Base-by-base conservation (phyloP, 2,113 vertebrate genomes). In the Elaphurus davidianus region DNA sequence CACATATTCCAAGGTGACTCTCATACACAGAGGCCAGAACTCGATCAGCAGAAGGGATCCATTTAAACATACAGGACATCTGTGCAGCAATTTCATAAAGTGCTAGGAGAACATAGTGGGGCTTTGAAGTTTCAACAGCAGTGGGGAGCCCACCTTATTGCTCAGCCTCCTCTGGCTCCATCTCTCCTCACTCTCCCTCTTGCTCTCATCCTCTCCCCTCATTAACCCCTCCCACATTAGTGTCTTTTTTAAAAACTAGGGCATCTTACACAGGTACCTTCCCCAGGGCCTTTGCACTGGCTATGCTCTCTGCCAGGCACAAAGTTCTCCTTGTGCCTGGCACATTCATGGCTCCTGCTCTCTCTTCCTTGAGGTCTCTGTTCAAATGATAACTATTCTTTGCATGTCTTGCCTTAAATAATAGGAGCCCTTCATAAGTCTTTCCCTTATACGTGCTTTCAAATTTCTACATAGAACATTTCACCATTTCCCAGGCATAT, bases 191-290 rank as follows among this genome's bases (percentile, higher is more conserved):
- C 67, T 71, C 62, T 40, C 17, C 5, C 5, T 40, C 67, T 6
- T 71, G 2, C 67, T 40, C n/a, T 71, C 40, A 36, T 2, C 19
- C 33, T 0, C 7, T n/a, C 0, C 33, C 62, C 33, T 67, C 33
- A n/a, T 12, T 36, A n/a, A 3, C 3, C 7, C 7, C 16, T 67
- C 33, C 16, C 3, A 9, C 7, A 19, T n/a, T 1, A 4, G 62
- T 67, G 33, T n/a, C 16, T 67, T 67, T n/a, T 67, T 67, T 2
- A n/a, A 67, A 67, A 67, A n/a, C 62, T 19, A n/a, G 9, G 23
- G 12, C 4, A 1, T 3, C n/a, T 40, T 40, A 40, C 19, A 71
- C n/a, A 40, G 19, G 19, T 23, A 1, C 19, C 9, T 71, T 71
- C n/a, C 10, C 62, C 62, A 67, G 14, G 33, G 33, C 7, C 62